Percentiles rank a stretch among this genome's conserved stretches.
phyloP scores from a whole-genome alignment of 1,140 invertebrate species.

The Onthophagus taurus region DNA sequence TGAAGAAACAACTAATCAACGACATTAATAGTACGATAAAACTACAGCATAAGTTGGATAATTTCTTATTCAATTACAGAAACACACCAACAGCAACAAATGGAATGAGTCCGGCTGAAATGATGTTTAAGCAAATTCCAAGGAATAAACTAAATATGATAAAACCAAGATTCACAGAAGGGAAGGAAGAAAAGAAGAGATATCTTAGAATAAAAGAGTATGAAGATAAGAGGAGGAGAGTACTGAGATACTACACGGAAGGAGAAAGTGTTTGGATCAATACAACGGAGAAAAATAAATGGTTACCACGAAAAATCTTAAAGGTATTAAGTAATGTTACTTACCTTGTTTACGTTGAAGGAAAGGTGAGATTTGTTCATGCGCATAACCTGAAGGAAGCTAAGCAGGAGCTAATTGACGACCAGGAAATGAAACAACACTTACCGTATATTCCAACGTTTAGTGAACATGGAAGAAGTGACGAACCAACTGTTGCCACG shows the following conservation, averaged over 20 bases:
- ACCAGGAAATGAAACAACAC: too few relatives aligned
- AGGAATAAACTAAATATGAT: not conserved
- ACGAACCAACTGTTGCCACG: too few relatives aligned
- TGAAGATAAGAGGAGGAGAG: too few relatives aligned
- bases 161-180: not conserved
- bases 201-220: too few relatives aligned
- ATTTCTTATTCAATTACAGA: not conserved
- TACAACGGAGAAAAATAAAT: not conserved
- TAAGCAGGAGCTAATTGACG: not conserved
- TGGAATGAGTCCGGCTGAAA: constrained; percentile 3
- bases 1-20: not conserved
- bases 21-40: not conserved
- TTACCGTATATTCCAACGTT: too few relatives aligned
- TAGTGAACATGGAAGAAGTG: too few relatives aligned
- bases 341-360: not conserved
- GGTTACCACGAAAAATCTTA: not conserved
- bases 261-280: too few relatives aligned
- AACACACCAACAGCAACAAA: constrained; percentile 1
- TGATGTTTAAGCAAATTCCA: not conserved
- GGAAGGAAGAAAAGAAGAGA: not conserved
- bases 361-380: not conserved
- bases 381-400: not conserved
- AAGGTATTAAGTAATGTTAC: not conserved
- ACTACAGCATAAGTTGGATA: constrained; percentile 1
- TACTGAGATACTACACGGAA: too few relatives aligned